These are phyloP conservation scores for Cynopterus sphinx DNA, from an alignment of 2,797 vertebrate species.

Conservation along the genomic window DNA sequence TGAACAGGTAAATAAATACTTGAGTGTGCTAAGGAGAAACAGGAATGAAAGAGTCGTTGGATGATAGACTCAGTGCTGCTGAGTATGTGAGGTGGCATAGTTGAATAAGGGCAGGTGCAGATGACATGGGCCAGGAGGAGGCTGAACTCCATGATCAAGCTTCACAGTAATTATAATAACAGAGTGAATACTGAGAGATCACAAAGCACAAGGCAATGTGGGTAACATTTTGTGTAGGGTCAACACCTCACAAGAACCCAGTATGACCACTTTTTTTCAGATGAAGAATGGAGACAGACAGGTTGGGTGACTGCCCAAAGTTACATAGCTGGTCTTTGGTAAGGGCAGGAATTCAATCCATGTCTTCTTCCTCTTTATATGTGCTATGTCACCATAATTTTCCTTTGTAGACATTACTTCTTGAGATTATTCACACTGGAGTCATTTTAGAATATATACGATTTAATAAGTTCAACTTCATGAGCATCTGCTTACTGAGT, in stretches of 20 bases:
- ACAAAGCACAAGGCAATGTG: neutral
- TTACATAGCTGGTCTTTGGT: neutral
- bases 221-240: neutral
- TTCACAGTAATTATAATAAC: neutral
- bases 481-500: neutral
- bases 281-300: neutral
- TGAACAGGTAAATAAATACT: neutral
- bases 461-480: neutral
- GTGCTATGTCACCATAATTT: neutral
- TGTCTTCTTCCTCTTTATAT: neutral
- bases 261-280: neutral
- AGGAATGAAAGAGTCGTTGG: neutral
- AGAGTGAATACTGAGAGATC: neutral
- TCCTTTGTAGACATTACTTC: neutral
- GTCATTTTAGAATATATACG: neutral
- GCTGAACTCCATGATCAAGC: neutral
- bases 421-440: neutral
- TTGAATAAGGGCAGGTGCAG: neutral
- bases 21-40: neutral
- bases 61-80: neutral
- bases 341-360: neutral
- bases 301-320: neutral
- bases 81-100: neutral
- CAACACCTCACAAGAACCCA: neutral
- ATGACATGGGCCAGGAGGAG: neutral